Evolutionary conservation across 2,888 invertebrate species (phyloP), one percentile per base, ranked within the genome.

Genomic region (Caenorhabditis sinica): DNA sequence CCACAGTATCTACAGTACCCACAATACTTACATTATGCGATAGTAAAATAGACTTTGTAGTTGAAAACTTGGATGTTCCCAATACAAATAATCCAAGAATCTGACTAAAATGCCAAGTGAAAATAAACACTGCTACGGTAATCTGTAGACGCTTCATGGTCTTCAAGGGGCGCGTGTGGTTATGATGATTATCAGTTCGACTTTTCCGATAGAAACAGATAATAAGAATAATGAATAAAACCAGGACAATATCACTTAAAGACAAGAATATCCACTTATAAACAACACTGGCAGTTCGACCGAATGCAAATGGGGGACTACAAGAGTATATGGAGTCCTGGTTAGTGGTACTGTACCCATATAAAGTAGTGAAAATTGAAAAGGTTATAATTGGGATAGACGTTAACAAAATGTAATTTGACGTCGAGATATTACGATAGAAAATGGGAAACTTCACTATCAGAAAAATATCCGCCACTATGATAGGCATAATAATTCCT

Each of bases 81-180:
- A 68, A 20, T n/a, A 68, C 23, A 15, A 68, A 9, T 0, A 68
- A 23, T 33, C 51, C 68, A 1, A 68, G 20, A 23, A 68, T 9
- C 23, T 68, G 68, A 28, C 68, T 68, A 51, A 68, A 53, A 33
- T 49, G 49, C 65, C 65, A 66, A 1, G 65, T 66, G 30, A 49
- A 13, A 20, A 66, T 30, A 9, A 43, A 66, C 2, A 66, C 49
- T 1, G 30, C 1, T 1, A 66, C 65, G 30, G 65, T 36, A 4
- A 66, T 30, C 40, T 66, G 45, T 17, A 66, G 65, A 6, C 65
- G 28, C 49, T 66, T 66, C 17, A 66, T n/a, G 9, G 65, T 49
- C n/a, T 66, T 66, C 30, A 49, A n/a, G 1, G 49, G 49, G 4
- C 9, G 45, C 13, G 40, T 2, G 13, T 40, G 40, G 13, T 40